Evolutionary conservation across 2,113 vertebrate genomes (phyloP).

Genomic region (Rhynchopsitta pachyrhyncha): DNA sequence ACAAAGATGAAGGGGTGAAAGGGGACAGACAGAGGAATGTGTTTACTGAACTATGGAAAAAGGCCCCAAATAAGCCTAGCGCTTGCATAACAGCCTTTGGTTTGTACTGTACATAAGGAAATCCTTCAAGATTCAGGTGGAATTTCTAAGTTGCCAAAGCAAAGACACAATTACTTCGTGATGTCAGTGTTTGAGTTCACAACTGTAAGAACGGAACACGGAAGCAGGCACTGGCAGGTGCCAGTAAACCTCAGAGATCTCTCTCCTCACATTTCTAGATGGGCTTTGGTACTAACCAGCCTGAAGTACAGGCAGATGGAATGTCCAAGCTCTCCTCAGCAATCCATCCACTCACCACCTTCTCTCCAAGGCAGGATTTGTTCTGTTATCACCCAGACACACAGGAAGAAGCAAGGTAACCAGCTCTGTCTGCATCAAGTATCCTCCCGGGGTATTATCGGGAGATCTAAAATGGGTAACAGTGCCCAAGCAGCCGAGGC

Average conservation of each 20-base stretch:
- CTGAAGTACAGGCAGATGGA: not conserved
- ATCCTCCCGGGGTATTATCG: not conserved
- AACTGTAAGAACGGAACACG: rapidly evolving
- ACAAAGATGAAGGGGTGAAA: not conserved
- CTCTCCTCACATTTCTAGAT: not conserved
- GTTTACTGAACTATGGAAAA: not conserved
- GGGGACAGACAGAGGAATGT: not conserved
- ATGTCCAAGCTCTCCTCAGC: not conserved
- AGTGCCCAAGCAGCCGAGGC: rapidly evolving
- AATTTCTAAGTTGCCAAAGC: not conserved
- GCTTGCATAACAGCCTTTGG: rapidly evolving
- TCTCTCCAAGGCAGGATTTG: not conserved
- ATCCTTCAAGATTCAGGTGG: not conserved
- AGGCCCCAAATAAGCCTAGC: not conserved
- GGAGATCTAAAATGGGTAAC: rapidly evolving
- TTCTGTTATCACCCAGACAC: not conserved
- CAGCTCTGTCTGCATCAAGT: not conserved
- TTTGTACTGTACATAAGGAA: not conserved
- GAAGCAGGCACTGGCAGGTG: not conserved
- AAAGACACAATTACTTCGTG: not conserved
- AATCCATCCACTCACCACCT: not conserved
- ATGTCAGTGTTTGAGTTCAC: not conserved
- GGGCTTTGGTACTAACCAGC: not conserved
- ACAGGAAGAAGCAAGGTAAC: rapidly evolving
- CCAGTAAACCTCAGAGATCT: not conserved